These are phyloP conservation scores for Hydraecia micacea DNA, from an alignment of 2,888 invertebrate species.

Conservation along the genomic window DNA sequence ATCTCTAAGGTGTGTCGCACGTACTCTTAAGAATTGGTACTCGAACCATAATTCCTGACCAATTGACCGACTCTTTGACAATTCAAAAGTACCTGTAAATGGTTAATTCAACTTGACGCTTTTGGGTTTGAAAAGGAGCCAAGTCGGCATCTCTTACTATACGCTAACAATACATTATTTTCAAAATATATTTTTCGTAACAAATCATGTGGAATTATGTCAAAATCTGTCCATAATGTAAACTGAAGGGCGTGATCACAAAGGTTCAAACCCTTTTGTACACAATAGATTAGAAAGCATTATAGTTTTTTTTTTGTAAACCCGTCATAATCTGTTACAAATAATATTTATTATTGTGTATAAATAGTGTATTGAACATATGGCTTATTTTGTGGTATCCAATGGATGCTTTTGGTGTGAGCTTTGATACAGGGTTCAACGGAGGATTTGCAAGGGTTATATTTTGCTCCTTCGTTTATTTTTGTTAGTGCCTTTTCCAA, in stretches of 20 bases:
- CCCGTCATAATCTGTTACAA: constrained; percentile 80
- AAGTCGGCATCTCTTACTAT: background rate
- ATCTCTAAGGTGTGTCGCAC: no score
- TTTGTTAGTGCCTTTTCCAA: no score
- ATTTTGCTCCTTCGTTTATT: no score
- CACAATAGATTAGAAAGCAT: constrained; percentile 63
- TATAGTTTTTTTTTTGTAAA: constrained; percentile 76
- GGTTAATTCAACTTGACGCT: background rate
- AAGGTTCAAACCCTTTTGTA: constrained; percentile 39
- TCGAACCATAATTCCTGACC: background rate
- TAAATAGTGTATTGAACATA: constrained; percentile 44
- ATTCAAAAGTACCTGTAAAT: background rate
- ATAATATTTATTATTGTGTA: constrained; percentile 69
- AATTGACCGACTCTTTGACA: background rate
- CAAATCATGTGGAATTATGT: constrained; percentile 42
- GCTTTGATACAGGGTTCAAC: background rate
- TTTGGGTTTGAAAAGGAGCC: background rate
- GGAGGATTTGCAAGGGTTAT: background rate
- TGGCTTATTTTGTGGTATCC: constrained; percentile 48
- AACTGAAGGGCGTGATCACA: constrained; percentile 43
- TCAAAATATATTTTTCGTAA: constrained; percentile 37
- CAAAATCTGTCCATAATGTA: constrained; percentile 45
- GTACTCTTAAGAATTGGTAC: no score
- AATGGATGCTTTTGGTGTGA: constrained; percentile 44
- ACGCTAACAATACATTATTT: constrained; percentile 27